A percentile compares a stretch with the other conserved stretches of the same genome.
These are phyloP conservation scores for Lasioglossum baleicum DNA, from an alignment of 1,140 invertebrate genomes.

Conservation along the genomic window DNA sequence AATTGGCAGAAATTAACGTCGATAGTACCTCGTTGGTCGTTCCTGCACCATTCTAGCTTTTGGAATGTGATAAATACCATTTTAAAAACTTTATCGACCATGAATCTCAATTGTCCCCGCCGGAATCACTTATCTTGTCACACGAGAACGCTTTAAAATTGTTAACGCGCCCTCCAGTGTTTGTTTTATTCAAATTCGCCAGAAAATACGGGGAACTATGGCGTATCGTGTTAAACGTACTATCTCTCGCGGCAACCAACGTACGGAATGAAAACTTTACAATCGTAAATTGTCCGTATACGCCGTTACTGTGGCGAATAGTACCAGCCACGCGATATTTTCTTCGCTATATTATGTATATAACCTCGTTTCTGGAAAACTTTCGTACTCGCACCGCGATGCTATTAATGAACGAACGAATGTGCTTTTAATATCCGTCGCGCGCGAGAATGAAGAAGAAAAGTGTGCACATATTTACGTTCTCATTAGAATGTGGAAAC, in stretches of 20 bases:
- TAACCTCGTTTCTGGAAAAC: constrained; percentile 19
- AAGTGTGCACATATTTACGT: neutral
- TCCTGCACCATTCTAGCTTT: no score
- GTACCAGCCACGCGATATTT: neutral
- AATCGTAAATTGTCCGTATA: constrained; percentile 13
- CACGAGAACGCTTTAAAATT: neutral
- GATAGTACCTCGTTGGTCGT: no score
- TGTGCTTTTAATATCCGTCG: neutral
- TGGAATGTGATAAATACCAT: no score
- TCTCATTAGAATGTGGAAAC: neutral
- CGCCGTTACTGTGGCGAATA: neutral
- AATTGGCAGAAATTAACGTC: no score
- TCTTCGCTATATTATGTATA: constrained; percentile 18
- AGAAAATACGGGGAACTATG: neutral
- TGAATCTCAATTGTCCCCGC: neutral
- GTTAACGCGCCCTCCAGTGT: neutral
- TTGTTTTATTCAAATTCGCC: constrained; percentile 16
- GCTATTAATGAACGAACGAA: neutral
- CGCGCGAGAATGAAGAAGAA: neutral
- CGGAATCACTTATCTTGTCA: neutral
- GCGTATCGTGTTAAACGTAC: neutral
- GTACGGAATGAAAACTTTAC: constrained; percentile 26
- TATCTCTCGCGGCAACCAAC: neutral
- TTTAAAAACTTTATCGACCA: neutral
- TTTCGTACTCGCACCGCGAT: neutral